A percentile compares a stretch with the other conserved stretches of the same genome.
These are phyloP conservation scores for Tonatia bakeri DNA, from an alignment of 2,113 vertebrate genomes.

Conservation along the genomic window DNA sequence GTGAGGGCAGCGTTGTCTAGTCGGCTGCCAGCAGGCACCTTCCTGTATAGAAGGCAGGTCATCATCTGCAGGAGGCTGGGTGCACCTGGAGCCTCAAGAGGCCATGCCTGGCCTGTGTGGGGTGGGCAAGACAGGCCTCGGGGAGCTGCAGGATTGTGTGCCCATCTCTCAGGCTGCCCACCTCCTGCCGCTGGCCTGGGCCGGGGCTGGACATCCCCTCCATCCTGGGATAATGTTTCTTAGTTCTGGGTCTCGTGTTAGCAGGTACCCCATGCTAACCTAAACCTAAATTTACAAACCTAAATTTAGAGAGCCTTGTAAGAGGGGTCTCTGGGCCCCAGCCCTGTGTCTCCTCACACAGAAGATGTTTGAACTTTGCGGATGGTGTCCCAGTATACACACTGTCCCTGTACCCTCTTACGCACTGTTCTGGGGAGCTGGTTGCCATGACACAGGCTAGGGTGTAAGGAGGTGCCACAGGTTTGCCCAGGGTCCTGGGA, in stretches of 20 bases:
- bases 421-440: not conserved
- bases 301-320: not conserved
- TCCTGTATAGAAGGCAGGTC: not conserved
- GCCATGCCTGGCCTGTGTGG: not conserved
- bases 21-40: not conserved
- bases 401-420: not conserved
- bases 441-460: no score
- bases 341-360: not conserved
- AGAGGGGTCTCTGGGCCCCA: no score
- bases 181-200: not conserved
- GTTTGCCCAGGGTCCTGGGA: not conserved
- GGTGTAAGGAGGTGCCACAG: not conserved
- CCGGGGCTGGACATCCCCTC: not conserved
- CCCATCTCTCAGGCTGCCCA: not conserved
- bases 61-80: not conserved
- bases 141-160: not conserved
- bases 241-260: not conserved
- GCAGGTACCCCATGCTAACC: fast-evolving
- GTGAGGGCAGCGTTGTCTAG: not conserved
- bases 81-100: not conserved
- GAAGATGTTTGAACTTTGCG: not conserved
- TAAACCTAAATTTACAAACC: no score
- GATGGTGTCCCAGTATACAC: fast-evolving
- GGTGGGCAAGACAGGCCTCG: not conserved
- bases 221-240: fast-evolving